Evolutionary conservation across 2,113 vertebrate species (phyloP).

Genomic region (Apus apus): DNA sequence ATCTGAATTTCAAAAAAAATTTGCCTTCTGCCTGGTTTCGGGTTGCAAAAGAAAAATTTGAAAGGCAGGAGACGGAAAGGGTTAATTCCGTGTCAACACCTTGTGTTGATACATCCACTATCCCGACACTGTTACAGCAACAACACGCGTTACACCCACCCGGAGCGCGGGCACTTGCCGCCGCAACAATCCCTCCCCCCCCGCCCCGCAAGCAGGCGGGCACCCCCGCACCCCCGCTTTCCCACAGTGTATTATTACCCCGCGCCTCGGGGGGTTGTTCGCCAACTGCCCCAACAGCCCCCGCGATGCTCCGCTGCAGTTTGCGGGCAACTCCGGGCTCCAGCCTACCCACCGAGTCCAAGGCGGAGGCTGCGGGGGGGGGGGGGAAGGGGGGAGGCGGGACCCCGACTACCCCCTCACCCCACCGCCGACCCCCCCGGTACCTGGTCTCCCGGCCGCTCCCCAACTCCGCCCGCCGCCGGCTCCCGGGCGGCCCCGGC

Average conservation of each 20-base stretch:
- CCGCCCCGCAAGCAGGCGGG: background rate
- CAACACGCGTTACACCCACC: background rate
- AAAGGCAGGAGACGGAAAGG: background rate
- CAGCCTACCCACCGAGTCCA: background rate
- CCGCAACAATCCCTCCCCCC: background rate
- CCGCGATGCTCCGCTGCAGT: background rate
- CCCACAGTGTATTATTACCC: background rate
- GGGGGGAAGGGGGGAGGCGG: no score
- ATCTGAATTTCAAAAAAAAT: background rate
- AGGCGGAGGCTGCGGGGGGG: no score
- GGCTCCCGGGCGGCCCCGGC: constrained; percentile 18
- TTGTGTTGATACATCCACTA: background rate
- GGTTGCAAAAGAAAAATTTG: rapidly evolving
- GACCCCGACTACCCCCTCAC: background rate
- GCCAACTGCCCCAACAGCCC: background rate
- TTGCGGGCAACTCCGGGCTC: background rate
- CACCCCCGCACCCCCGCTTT: background rate
- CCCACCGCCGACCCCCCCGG: background rate
- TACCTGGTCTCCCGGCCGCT: background rate
- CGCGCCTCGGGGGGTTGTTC: background rate
- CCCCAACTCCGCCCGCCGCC: constrained; percentile 2
- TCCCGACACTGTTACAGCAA: background rate
- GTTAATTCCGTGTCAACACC: constrained; percentile 60
- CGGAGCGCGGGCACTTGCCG: background rate
- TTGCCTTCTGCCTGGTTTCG: background rate